Base-by-base conservation (phyloP, 2,888 invertebrate species). In the Sarcophaga variegata region DNA sequence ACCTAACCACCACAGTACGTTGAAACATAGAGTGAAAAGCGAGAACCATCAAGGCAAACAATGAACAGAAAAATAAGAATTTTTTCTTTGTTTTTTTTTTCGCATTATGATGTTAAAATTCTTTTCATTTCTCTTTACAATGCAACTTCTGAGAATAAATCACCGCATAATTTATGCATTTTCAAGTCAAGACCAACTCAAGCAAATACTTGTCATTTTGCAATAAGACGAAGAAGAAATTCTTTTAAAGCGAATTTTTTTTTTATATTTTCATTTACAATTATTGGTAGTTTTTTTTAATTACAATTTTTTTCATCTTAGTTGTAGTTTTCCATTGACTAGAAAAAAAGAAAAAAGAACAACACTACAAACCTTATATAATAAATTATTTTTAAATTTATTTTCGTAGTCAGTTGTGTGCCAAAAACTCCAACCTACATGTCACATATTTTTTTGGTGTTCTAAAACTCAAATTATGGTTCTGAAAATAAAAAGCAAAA, bases 91-190 rank as follows among this genome's bases (percentile, higher is more conserved):
- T 37, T 8, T 8, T 37, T 37, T 76, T 80, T 83, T 84, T 84
- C 37, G 76, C 76, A 85, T 85, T 81, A 85, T 81, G 84, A 84
- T 80, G 80, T 84, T 76, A 78, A 72, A 17, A 60, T 54, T 54
- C 54, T 54, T 54, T 54, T 54, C 12, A 54, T 54, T 54, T 54
- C 17, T 54, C 54, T 14, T 66, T 66, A 22, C 77, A 77, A 69
- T 71, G 70, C 47, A 76, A 80, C 70, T 85, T 81, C 76, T 85
- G 71, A 81, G 84, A 85, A 80, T 81, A 76, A 85, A 83, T 83
- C 83, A 85, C 76, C 66, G 84, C 76, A 81, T 85, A 81, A 85
- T 80, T 85, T 80, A 76, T 85, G 76, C 64, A 77, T 72, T 78
- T 37, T 63, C 37, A 70, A 85, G 71, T 71, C 76, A 67, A 72